Base-by-base conservation (phyloP, 2,113 vertebrate species). In the Vidua chalybeata region DNA sequence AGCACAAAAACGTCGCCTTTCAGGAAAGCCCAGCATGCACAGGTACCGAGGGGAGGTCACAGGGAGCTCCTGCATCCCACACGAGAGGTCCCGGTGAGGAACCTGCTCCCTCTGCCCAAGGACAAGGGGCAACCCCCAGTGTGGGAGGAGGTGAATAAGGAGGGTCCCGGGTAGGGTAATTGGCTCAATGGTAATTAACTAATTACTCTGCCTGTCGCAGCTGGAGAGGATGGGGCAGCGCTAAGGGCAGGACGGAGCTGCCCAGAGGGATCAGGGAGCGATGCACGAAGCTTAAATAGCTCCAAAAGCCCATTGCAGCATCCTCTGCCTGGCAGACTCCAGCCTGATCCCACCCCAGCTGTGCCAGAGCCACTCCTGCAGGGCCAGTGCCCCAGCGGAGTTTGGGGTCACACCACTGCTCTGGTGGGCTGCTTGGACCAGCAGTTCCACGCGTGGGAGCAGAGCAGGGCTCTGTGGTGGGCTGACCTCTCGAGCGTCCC, bases 401-500 rank as follows among this genome's bases (percentile, higher is more conserved):
- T 23, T 9, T 18, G 0, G 56, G 33, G 30, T 55, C 56, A 4
- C 0, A 0, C 15, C 0, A 0, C 20, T 13, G 56, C 15, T 4
- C 46, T 1, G 3, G 27, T 19, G 80, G n/a, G 10, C 16, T 6
- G 24, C 20, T 77, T 43, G 2, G 37, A 45, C 0, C 52, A 43
- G 52, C 6, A 5, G 1, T 2, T 35, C 6, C 1, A 0, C 0
- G 18, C 18, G 28, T 0, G 46, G 17, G 33, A 10, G 10, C 54
- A 63, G 43, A 6, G 80, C 73, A 14, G 31, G 1, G 35, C 35
- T 35, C 35, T 35, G 13, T 2, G 30, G 10, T 4, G 84, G n/a
- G 68, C 49, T 5, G 12, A 3, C 15, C 33, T 0, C 52, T 35
- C n/a, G 1, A 6, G 10, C 1, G 49, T 56, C 17, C 10, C 61